These are phyloP conservation scores for Anabas testudineus DNA, from an alignment of 2,797 vertebrate species.

Conservation along the genomic window DNA sequence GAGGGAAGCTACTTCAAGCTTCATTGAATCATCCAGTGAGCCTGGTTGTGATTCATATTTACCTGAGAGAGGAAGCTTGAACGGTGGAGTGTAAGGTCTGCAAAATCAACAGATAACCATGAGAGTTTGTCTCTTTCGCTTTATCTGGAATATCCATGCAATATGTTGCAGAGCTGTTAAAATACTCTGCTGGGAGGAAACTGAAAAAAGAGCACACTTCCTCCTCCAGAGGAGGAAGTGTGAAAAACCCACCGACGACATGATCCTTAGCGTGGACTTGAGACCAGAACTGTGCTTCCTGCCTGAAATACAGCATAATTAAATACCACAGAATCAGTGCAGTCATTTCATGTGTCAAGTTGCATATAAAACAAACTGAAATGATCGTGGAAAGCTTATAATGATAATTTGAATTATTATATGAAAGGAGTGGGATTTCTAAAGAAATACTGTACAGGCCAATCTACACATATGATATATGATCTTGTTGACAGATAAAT, in stretches of 20 bases:
- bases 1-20: background rate
- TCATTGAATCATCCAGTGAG: background rate
- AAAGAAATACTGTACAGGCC: too few species aligned
- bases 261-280: conserved; percentile 65
- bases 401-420: too few species aligned
- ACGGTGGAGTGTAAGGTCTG: conserved; percentile 68
- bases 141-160: background rate
- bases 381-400: too few species aligned
- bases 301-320: conserved; percentile 47
- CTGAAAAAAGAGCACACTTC: background rate
- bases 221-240: conserved; percentile 16
- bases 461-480: too few species aligned
- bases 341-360: background rate
- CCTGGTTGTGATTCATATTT: conserved; percentile 18
- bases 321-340: background rate
- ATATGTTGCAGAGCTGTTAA: background rate
- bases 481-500: too few species aligned
- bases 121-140: background rate
- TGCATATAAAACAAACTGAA: background rate
- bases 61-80: conserved; percentile 67
- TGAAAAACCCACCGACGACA: conserved; percentile 64
- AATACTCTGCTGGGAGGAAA: background rate
- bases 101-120: conserved; percentile 17
- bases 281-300: conserved; percentile 74
- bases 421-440: too few species aligned